phyloP scores from a whole-genome alignment of 2,888 invertebrate genomes.

The Epinotia ramella region DNA sequence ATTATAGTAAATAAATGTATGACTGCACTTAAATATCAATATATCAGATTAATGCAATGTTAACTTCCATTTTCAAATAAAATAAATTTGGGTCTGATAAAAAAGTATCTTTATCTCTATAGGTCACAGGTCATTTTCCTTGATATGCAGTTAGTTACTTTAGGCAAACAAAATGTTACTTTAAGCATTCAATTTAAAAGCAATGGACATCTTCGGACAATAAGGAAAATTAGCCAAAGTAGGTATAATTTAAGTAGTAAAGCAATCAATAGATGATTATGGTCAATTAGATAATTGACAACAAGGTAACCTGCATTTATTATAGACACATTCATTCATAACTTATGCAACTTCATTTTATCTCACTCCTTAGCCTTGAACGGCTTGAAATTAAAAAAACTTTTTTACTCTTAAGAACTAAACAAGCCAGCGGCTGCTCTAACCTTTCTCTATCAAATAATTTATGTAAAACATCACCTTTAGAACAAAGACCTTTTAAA shows the following conservation, averaged over 20 bases:
- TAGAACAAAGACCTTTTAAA: constrained; percentile 41
- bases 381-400: not conserved
- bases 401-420: not conserved
- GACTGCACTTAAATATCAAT: no score
- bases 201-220: not conserved
- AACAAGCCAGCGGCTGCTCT: not conserved
- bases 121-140: no score
- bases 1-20: no score
- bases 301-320: not conserved
- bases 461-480: constrained; percentile 12
- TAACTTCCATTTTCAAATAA: no score
- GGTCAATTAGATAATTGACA: constrained; percentile 3
- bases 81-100: no score
- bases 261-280: constrained; percentile 7
- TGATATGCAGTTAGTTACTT: no score
- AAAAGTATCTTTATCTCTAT: no score
- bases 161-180: no score
- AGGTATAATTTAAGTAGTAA: not conserved
- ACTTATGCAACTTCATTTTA: constrained; percentile 22
- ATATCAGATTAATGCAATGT: no score
- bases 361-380: constrained; percentile 11
- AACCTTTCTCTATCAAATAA: not conserved
- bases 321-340: not conserved
- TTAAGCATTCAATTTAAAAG: not conserved
- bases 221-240: not conserved